phyloP scores from a whole-genome alignment of 2,888 invertebrate species.

The Tryphoninae sp. region DNA sequence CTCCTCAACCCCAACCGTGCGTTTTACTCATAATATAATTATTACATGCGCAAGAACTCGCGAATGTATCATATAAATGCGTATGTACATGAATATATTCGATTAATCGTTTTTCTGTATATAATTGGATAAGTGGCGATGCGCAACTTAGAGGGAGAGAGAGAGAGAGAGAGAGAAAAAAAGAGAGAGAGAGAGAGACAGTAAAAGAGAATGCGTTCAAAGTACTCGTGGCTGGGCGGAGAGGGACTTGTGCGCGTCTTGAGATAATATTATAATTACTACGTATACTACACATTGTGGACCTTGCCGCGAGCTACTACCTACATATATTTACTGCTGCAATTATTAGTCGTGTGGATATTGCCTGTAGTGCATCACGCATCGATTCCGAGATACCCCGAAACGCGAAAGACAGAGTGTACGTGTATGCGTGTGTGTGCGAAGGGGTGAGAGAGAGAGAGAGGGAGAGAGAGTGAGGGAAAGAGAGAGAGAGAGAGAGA shows the following conservation, averaged over 20 bases:
- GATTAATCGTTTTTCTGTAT: constrained; percentile 61
- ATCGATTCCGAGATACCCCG: constrained; percentile 38
- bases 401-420: not conserved
- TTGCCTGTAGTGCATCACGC: constrained; percentile 47
- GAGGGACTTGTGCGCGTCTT: constrained; percentile 49
- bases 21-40: constrained; percentile 49
- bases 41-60: constrained; percentile 44
- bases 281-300: constrained; percentile 58
- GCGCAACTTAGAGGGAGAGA: constrained; percentile 29
- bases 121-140: constrained; percentile 59
- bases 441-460: constrained; percentile 41
- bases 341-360: constrained; percentile 55
- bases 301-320: constrained; percentile 57
- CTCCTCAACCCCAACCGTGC: constrained; percentile 9
- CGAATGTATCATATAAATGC: constrained; percentile 55
- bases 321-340: constrained; percentile 40
- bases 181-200: constrained; percentile 17
- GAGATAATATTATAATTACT: constrained; percentile 59
- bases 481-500: constrained; percentile 24
- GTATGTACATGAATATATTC: constrained; percentile 40
- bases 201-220: constrained; percentile 54
- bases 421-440: not conserved
- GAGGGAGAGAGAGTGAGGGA: constrained; percentile 32
- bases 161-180: constrained; percentile 28
- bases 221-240: constrained; percentile 47